Base-by-base conservation (phyloP, 2,113 vertebrate species). In the Sinocyclocheilus anophthalmus region DNA sequence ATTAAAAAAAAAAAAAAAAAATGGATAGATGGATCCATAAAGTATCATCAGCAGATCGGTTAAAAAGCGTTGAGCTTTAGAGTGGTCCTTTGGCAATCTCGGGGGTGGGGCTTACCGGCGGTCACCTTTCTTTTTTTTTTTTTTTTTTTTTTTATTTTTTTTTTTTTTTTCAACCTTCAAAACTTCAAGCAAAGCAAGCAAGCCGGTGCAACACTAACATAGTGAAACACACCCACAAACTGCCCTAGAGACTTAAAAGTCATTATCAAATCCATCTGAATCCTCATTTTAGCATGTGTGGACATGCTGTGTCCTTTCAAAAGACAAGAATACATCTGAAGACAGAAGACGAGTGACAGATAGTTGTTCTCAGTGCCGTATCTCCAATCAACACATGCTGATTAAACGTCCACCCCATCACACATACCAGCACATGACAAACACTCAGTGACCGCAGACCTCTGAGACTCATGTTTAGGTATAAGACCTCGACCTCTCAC, bases 351-450 rank as follows among this genome's bases (percentile, higher is more conserved):
- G 78, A 82, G 83, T 50, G 80, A 78, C n/a, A 20, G 77, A 81
- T 26, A 59, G 82, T 65, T 81, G 83, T 87, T 90, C 91, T 92
- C 87, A 1, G n/a, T 2, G 8, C 5, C 14, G 5, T 37, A 11
- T 72, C 22, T 80, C 57, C 22, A 87, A 93, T 94, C 93, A 93
- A 84, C 92, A 91, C 90, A 76, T 88, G 65, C 73, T 92, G 87
- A 92, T 92, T 86, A 88, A 86, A 91, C 30, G 18, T 80, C 86
- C 18, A 9, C 65, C 18, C 9, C 45, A 13, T 14, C 80, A 69
- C 81, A 55, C 30, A 63, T 24, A 65, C 55, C 13, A 42, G 37
- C 37, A 33, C 61, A 69, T 33, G 37, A 69, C 22, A 24, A 42
- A 82, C 18, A 72, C 48, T 37, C 22, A n/a, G 24, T 16, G 16